Base-by-base conservation (phyloP, 1,140 invertebrate genomes). In the Kradibia gibbosae region DNA sequence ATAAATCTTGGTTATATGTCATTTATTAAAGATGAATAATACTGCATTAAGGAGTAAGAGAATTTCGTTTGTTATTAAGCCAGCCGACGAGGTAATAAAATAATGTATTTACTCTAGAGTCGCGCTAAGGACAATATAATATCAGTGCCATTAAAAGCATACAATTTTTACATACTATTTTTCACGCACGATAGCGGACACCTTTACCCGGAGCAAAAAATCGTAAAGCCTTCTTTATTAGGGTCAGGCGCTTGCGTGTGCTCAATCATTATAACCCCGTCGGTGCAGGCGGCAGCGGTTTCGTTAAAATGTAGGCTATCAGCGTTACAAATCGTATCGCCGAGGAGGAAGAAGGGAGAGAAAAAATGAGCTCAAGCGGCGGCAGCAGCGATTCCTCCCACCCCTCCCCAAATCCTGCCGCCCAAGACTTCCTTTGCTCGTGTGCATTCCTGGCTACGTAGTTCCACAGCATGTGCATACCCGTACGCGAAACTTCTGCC, bases 281-380 rank as follows among this genome's bases (percentile, higher is more conserved):
- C 22, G 25, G 70, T 28, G 25, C 20, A 17, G 50, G 67, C 48
- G 13, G 34, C 60, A 4, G 31, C 74, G 31, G 53, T n/a, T 74
- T 60, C 28, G 72, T 53, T 60, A 80, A 75, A 81, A 81, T 81
- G 48, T 76, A 81, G 73, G 72, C 80, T 81, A 81, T 81, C 80
- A 11, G 42, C 31, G 31, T 31, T 42, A 28, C 34, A 31, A 81
- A 76, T 75, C 80, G 79, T 36, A 70, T 5, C 4, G 48, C 22
- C 20, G 45, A 67, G 17, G 28, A 55, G 48, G 2, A 34, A 22
- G 36, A 81, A 67, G 31, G 22, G 42, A 72, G 34, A 50, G 71
- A 74, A 55, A 73, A 48, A 8, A 34, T 15, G 28, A 50, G 31
- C 42, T 10, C 22, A 25, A 55, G 4, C 39, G 73, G 4, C 39